Evolutionary conservation across 2,888 invertebrate genomes (phyloP).

Genomic region (Melanostoma scalare): DNA sequence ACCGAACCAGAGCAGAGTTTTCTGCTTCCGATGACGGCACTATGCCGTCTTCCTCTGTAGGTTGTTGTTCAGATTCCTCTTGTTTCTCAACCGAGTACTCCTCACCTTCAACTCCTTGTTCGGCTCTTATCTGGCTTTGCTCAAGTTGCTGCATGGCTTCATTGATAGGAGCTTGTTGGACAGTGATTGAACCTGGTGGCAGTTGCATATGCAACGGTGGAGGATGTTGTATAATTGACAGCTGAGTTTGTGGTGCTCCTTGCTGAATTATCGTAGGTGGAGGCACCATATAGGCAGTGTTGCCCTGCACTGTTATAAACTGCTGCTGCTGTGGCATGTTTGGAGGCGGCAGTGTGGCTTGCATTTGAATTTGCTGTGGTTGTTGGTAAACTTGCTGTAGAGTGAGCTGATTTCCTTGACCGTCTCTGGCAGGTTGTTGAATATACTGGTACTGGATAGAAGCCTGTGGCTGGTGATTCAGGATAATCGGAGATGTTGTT

Average conservation of each 20-base stretch:
- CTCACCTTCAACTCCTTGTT: slow-evolving; percentile 38
- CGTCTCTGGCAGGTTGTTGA: slow-evolving; percentile 68
- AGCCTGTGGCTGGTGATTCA: slow-evolving; percentile 70
- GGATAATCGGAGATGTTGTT: slow-evolving; percentile 64
- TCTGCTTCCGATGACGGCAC: slow-evolving; percentile 27
- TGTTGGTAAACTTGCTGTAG: slow-evolving; percentile 59
- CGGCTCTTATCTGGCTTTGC: slow-evolving; percentile 40
- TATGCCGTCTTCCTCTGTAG: slow-evolving; percentile 38
- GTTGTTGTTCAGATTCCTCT: slow-evolving; percentile 49
- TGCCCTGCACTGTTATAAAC: slow-evolving; percentile 75
- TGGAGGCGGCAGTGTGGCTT: slow-evolving; percentile 49
- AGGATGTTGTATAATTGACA: slow-evolving; percentile 71
- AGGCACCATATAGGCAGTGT: slow-evolving; percentile 75
- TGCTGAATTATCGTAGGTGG: slow-evolving; percentile 75
- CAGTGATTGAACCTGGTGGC: slow-evolving; percentile 55
- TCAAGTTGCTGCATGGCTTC: slow-evolving; percentile 56
- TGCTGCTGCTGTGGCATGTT: slow-evolving; percentile 73
- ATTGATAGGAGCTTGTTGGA: slow-evolving; percentile 47
- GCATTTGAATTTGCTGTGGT: slow-evolving; percentile 71
- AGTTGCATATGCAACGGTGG: slow-evolving; percentile 70
- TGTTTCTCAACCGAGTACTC: slow-evolving; percentile 59
- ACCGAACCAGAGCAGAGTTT: slow-evolving; percentile 28
- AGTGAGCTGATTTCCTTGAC: slow-evolving; percentile 57
- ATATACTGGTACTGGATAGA: slow-evolving; percentile 72
- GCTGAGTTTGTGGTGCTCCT: slow-evolving; percentile 53